Evolutionary conservation across 2,888 invertebrate genomes (phyloP).

Genomic region (Graphium colonna): DNA sequence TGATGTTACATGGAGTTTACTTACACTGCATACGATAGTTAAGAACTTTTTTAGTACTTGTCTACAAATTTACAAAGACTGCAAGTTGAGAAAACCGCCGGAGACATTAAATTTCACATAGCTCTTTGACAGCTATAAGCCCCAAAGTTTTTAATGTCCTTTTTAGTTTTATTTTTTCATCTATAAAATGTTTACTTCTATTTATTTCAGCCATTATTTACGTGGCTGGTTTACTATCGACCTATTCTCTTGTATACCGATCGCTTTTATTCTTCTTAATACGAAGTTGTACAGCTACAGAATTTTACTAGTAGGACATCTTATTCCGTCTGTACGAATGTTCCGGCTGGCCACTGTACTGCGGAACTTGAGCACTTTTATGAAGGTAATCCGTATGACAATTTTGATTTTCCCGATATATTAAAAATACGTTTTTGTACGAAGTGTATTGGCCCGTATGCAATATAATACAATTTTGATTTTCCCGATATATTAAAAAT

Average conservation of each 20-base stretch:
- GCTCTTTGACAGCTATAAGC: too few species aligned
- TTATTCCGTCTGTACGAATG: conserved; percentile 36
- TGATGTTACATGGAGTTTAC: too few species aligned
- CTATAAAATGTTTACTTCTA: not conserved
- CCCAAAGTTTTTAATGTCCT: too few species aligned
- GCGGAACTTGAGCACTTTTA: conserved; percentile 32
- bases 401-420: not conserved
- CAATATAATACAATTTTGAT: not conserved
- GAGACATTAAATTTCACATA: too few species aligned
- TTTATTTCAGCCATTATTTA: conserved; percentile 40
- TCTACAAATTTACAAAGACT: too few species aligned
- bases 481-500: too few species aligned
- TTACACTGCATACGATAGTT: too few species aligned
- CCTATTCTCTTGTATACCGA: conserved; percentile 41
- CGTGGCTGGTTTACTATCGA: conserved; percentile 42
- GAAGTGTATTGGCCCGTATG: too few species aligned
- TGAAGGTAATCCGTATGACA: conserved; percentile 34
- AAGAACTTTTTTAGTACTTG: too few species aligned
- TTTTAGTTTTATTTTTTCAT: too few species aligned
- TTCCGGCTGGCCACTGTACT: conserved; percentile 33
- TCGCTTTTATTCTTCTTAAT: conserved; percentile 35
- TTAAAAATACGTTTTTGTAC: too few species aligned
- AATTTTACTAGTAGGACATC: conserved; percentile 37
- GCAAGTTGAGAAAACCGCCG: too few species aligned
- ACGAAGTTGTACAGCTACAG: conserved; percentile 15